Evolutionary conservation across 1,140 invertebrate genomes (phyloP).

Genomic region (Heliconius eleuchia): DNA sequence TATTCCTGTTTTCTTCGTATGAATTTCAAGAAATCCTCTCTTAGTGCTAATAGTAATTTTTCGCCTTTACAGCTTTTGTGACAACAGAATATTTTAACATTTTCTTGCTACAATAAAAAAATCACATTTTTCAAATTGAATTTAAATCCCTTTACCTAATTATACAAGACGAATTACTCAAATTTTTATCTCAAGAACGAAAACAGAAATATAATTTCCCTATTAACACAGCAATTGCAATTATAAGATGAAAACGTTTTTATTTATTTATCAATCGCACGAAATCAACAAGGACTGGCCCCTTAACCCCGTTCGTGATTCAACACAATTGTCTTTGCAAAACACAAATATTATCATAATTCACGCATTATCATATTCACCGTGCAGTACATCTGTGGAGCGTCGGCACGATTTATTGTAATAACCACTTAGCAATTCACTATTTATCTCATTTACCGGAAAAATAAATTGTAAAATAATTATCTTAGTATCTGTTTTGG

Average conservation of each 20-base stretch:
- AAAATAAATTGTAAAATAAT: constrained; percentile 27
- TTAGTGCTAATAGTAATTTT: no score
- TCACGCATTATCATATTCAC: constrained; percentile 33
- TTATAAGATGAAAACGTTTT: not conserved
- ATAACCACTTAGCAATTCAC: constrained; percentile 28
- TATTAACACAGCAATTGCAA: not conserved
- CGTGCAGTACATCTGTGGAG: constrained; percentile 25
- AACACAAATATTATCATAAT: constrained; percentile 34
- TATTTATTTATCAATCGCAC: not conserved
- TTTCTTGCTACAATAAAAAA: no score
- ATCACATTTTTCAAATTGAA: no score
- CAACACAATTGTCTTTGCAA: constrained; percentile 36
- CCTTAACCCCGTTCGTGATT: constrained; percentile 34
- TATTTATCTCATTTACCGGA: constrained; percentile 33
- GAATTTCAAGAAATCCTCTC: no score
- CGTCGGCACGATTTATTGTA: constrained; percentile 34
- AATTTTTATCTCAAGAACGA: no score
- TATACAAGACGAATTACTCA: no score
- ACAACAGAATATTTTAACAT: no score
- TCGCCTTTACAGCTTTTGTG: no score
- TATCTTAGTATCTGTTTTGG: constrained; percentile 6
- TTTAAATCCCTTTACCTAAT: no score
- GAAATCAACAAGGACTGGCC: constrained; percentile 12
- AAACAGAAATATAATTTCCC: no score
- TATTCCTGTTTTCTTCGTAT: no score